Conservation (phyloP, 2,797 vertebrate species). For the Eidolon dupreanum region DNA sequence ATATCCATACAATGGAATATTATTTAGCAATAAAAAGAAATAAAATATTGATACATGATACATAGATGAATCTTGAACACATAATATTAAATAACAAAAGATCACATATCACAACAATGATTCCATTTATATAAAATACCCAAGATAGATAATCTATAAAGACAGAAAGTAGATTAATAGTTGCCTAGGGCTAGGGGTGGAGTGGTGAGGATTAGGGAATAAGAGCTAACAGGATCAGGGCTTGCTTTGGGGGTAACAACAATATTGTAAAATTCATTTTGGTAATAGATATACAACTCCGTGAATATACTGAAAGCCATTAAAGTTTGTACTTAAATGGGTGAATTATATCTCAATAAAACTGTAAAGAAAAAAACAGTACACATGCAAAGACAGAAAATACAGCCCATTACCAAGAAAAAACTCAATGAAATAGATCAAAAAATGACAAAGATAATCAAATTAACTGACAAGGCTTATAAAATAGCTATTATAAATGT, state of each 20-base stretch:
- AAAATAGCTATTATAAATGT: not conserved
- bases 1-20: not conserved
- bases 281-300: not conserved
- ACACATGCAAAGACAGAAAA: not conserved
- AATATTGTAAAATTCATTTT: not conserved
- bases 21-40: not conserved
- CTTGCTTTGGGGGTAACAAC: not conserved
- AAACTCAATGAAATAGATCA: not conserved
- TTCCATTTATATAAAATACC: not conserved
- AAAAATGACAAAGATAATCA: conserved; percentile 16
- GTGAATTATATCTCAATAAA: not conserved
- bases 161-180: not conserved
- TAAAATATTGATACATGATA: not conserved
- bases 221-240: not conserved
- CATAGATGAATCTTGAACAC: not conserved
- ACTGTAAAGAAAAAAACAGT: not conserved
- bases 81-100: not conserved
- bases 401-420: not conserved
- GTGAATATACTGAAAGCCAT: not conserved
- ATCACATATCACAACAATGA: not conserved
- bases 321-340: not conserved
- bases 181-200: not conserved
- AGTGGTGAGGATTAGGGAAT: not conserved
- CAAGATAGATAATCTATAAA: not conserved
- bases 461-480: conserved; percentile 16